A percentile compares a stretch with the other conserved stretches of the same genome.
Conservation (phyloP, 2,113 vertebrate genomes). For the Perca schrenkii region DNA sequence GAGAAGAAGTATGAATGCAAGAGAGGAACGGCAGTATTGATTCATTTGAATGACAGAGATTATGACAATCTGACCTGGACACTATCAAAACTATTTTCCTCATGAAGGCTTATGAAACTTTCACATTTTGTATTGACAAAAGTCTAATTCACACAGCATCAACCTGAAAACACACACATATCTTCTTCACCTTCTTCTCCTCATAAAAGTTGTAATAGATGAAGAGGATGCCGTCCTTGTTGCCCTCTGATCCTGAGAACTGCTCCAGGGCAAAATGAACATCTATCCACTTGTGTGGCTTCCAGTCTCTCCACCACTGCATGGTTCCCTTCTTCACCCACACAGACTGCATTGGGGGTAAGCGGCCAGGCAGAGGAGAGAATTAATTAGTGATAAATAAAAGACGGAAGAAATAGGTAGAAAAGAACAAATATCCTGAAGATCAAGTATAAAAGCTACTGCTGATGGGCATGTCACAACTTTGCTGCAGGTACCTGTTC, state of each 20-base stretch:
- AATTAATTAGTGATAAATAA: not conserved
- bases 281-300: constrained; percentile 95
- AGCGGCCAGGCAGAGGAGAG: not conserved
- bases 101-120: not conserved
- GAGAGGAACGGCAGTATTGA: not conserved
- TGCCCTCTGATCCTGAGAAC: constrained; percentile 91
- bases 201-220: constrained; percentile 94
- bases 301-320: constrained; percentile 98
- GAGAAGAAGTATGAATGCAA: not conserved
- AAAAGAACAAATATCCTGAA: not conserved
- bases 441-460: no score
- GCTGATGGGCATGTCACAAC: not conserved
- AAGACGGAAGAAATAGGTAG: not conserved
- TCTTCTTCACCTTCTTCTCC: constrained; percentile 96
- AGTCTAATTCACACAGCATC: not conserved
- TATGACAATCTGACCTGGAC: not conserved
- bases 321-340: constrained; percentile 97
- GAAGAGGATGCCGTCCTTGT: constrained; percentile 95
- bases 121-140: not conserved
- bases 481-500: constrained; percentile 87
- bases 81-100: not conserved
- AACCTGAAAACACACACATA: constrained; percentile 49
- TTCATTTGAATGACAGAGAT: not conserved
- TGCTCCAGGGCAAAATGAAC: constrained; percentile 95
- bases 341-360: constrained; percentile 86